Evolutionary conservation across 2,888 invertebrate genomes (phyloP), one percentile per base, ranked within the genome.

Genomic region (Eilema griseolum): DNA sequence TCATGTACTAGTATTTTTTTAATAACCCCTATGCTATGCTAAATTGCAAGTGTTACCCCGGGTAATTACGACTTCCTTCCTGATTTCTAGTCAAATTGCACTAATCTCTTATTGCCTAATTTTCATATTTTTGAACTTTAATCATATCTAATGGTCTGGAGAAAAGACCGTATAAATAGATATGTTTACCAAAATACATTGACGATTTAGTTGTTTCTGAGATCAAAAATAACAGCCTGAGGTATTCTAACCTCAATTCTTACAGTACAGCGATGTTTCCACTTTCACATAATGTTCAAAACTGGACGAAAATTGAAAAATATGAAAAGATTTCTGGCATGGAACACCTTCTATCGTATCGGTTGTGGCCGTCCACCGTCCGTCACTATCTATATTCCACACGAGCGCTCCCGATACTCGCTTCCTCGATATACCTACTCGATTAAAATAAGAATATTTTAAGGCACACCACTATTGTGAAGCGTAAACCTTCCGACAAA

Each of bases 311-410:
- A 86, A 88, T 88, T 88, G 86, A 88, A 91, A 91, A 94, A 92
- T 92, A 89, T 91, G 89, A 93, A 90, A 91, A 91, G 89, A 92
- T 89, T 90, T 88, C 88, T 78, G 77, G 76, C 73, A 72, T 87
- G 84, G 86, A 83, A 82, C 79, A 82, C 83, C 77, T 82, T 84
- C 82, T 89, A 89, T 89, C 89, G 90, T 85, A 85, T 84, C 83
- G 79, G 74, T 78, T 85, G 85, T 74, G 78, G 82, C 81, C 86
- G 92, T 87, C 92, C 92, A 90, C 85, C 88, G 93, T 91, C 93
- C 93, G 91, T 91, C 93, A 90, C 91, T 94, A 95, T 95, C 95
- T 88, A 82, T 84, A 86, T 95, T 95, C 94, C 93, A 90, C 95
- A 95, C 95, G 94, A 89, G 84, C 88, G 93, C 85, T 79, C 84